Conservation (phyloP, 2,797 vertebrate species). For the Argentina silus region DNA sequence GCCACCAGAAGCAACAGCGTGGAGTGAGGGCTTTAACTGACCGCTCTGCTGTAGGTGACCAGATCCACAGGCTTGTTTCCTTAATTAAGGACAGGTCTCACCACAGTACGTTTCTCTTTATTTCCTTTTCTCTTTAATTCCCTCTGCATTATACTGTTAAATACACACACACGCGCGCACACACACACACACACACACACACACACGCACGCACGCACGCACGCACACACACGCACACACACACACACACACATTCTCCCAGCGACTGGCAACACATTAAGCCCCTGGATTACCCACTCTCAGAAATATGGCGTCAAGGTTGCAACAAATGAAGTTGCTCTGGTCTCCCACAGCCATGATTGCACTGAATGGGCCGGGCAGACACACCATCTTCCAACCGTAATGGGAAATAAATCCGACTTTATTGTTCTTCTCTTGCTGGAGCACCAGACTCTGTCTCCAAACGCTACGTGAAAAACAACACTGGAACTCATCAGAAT, state of each 20-base stretch:
- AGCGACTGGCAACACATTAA: constrained; percentile 4
- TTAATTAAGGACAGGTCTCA: neutral
- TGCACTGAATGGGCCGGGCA: neutral
- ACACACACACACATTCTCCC: constrained; percentile 8
- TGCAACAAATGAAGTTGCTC: neutral
- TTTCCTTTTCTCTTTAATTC: constrained; percentile 9
- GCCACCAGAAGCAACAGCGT: neutral
- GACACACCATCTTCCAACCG: neutral
- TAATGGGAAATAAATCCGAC: neutral
- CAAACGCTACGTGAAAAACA: neutral
- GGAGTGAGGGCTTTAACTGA: neutral
- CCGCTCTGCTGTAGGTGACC: neutral
- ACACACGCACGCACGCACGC: too few species aligned
- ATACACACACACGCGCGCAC: constrained; percentile 1
- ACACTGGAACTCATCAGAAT: neutral
- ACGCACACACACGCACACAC: neutral
- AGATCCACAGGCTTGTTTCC: neutral
- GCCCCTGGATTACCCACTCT: neutral
- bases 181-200: too few species aligned
- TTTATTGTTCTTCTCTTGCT: neutral
- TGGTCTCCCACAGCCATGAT: neutral
- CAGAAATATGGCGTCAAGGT: neutral
- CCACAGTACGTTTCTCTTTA: neutral
- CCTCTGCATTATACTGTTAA: constrained; percentile 10
- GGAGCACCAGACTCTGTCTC: too few species aligned